These are phyloP conservation scores for Drosophila orosa DNA, from an alignment of 1,140 invertebrate genomes.

Conservation along the genomic window DNA sequence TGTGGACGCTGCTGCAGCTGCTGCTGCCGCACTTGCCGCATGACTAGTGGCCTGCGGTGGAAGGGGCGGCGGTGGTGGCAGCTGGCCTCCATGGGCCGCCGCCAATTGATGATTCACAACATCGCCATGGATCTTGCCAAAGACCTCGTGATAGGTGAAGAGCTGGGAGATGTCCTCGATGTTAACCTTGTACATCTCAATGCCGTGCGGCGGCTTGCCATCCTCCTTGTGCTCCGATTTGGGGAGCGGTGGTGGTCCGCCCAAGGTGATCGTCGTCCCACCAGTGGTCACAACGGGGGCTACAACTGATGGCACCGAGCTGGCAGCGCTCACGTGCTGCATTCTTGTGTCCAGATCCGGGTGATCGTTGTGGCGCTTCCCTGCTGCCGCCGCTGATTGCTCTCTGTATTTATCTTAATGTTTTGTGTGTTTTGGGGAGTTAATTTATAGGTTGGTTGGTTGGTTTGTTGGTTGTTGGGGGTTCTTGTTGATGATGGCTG, in stretches of 20 bases:
- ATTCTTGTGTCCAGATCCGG: slow-evolving; percentile 55
- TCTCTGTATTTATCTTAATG: slow-evolving; percentile 11
- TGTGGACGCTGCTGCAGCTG: slow-evolving; percentile 69
- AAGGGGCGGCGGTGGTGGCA: slow-evolving; percentile 70
- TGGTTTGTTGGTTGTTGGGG: slow-evolving; percentile 26
- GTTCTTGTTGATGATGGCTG: slow-evolving; percentile 3
- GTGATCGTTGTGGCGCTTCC: slow-evolving; percentile 41
- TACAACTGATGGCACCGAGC: slow-evolving; percentile 75
- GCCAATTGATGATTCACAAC: slow-evolving; percentile 85
- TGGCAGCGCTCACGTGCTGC: slow-evolving; percentile 81
- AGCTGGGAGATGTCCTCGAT: slow-evolving; percentile 93
- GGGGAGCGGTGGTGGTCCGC: slow-evolving; percentile 88
- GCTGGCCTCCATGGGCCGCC: slow-evolving; percentile 70
- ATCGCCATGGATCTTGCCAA: slow-evolving; percentile 90
- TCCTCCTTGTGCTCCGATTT: slow-evolving; percentile 85
- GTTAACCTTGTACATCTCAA: slow-evolving; percentile 92
- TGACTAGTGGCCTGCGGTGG: slow-evolving; percentile 65
- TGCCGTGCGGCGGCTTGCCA: slow-evolving; percentile 88
- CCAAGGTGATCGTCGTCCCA: slow-evolving; percentile 85
- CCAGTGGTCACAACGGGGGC: slow-evolving; percentile 86
- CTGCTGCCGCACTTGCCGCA: slow-evolving; percentile 69
- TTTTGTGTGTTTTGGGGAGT: slow-evolving; percentile 12
- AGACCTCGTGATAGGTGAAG: slow-evolving; percentile 93
- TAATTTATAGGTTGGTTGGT: slow-evolving; percentile 32
- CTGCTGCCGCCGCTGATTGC: slow-evolving; percentile 20